Evolutionary conservation across 2,113 vertebrate species (phyloP), one percentile per base, ranked within the genome.

Genomic region (Pygoscelis antarcticus): DNA sequence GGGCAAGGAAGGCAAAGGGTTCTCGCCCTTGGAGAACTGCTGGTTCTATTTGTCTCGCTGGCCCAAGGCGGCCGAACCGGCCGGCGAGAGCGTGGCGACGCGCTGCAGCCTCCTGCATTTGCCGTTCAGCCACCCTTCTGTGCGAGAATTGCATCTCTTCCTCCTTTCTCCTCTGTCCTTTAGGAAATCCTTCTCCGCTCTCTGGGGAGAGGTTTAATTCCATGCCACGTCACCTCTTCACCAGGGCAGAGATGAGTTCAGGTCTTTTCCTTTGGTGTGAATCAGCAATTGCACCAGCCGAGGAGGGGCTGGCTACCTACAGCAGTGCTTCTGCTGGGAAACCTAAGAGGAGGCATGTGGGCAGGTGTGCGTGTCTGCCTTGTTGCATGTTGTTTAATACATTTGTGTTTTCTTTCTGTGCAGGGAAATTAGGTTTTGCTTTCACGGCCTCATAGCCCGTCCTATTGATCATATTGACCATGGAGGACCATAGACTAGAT

Each of bases 371-470:
- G 1, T 20, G 29, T 40, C 32, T 27, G 1, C 26, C 40, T 38
- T 26, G 6, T 14, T 46, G 34, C 16, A 2, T 13, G 46, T 80
- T 26, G 11, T 92, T 95, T 96, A 75, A 96, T 70, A 26, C 21
- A 27, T 76, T 83, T 62, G 55, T 97, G 71, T 76, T 92, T 91
- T 91, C 68, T 91, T 78, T 96, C 78, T 46, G 16, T 80, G 25
- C 96, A 98, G 98, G 98, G 83, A 96, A 87, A 91, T 75, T 62
- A 64, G 83, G 93, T 94, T 95, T 96, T 97, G 90, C 93, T 95
- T 88, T 97, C 96, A 82, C 7, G 95, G 83, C 93, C 96, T 96
- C 85, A 10, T 86, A 97, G 91, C 92, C 93, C 12, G 1, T 97
- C 96, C 95, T 95, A 7, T 95, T 93, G 91, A 95, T 94, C 80